Evolutionary conservation across 1,140 invertebrate species (phyloP), one percentile per base, ranked within the genome.

Genomic region (Drosophila nigrodunni): DNA sequence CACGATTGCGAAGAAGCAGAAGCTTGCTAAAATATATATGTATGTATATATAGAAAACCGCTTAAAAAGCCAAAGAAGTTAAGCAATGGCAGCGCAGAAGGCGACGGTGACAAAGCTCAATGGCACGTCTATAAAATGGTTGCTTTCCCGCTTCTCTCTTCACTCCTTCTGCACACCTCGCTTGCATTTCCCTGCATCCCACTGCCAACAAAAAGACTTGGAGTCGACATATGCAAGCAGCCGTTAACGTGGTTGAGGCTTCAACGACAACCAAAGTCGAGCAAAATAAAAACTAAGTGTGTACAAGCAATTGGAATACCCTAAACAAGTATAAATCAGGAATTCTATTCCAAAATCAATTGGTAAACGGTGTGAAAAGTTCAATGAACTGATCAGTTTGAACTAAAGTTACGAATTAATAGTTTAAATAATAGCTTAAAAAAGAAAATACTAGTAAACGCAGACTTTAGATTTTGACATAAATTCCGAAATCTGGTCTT

Each of bases 91-190:
- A 10, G 52, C 44, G 59, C 30, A 34, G 34, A 66, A 68, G 55
- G 57, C 65, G 58, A 55, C 65, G 57, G 57, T 66, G 67, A 62
- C 72, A 74, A 57, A 69, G 66, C 44, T 41, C 39, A 81, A 78
- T 89, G 77, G 78, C 85, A 80, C 80, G 60, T 83, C 77, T 50
- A 85, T 89, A 78, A 89, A 88, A 89, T 62, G 68, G 18, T 47
- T 41, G 41, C 50, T 41, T 44, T 41, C 25, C 61, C 58, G 58
- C 39, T 52, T 57, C 35, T n/a, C 58, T 62, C 39, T 52, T 60
- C 35, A n/a, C 7, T 34, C n/a, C 11, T 7, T 5, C n/a, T 0
- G 9, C 7, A 49, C 7, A 7, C 58, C 0, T 7, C 0, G 0
- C 25, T 30, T 30, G 25, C 25, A 30, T 4, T 30, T 4, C 4